Conservation (phyloP, 2,113 vertebrate genomes). For the Tupaia chinensis region DNA sequence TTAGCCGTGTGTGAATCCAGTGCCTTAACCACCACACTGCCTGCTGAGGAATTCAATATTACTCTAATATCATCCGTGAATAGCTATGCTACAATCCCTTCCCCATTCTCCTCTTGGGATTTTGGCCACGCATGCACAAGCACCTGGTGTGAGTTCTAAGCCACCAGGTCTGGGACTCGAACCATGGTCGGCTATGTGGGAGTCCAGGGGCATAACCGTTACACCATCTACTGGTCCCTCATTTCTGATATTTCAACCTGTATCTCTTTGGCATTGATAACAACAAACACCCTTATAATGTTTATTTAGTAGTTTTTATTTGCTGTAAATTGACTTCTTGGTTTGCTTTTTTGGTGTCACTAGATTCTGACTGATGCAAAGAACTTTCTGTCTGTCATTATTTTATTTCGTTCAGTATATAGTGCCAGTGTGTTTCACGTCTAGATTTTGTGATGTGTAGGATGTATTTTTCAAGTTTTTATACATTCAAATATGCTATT, state of each 20-base stretch:
- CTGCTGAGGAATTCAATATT: too few species aligned
- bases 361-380: background rate
- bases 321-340: background rate
- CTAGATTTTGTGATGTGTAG: background rate
- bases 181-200: too few species aligned
- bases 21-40: too few species aligned
- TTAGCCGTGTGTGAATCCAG: too few species aligned
- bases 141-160: too few species aligned
- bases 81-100: too few species aligned
- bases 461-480: background rate
- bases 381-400: background rate
- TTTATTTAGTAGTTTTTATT: background rate
- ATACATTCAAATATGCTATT: background rate
- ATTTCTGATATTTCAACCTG: background rate
- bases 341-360: background rate
- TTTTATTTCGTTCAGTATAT: background rate
- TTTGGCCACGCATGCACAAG: too few species aligned
- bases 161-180: too few species aligned
- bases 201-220: too few species aligned
- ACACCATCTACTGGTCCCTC: too few species aligned
- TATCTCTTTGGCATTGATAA: background rate
- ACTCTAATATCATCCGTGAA: too few species aligned
- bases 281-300: background rate
- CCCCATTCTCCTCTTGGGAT: too few species aligned
- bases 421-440: background rate